phyloP scores from a whole-genome alignment of 2,797 vertebrate species.

The Ptychobarbus kaznakovi region DNA sequence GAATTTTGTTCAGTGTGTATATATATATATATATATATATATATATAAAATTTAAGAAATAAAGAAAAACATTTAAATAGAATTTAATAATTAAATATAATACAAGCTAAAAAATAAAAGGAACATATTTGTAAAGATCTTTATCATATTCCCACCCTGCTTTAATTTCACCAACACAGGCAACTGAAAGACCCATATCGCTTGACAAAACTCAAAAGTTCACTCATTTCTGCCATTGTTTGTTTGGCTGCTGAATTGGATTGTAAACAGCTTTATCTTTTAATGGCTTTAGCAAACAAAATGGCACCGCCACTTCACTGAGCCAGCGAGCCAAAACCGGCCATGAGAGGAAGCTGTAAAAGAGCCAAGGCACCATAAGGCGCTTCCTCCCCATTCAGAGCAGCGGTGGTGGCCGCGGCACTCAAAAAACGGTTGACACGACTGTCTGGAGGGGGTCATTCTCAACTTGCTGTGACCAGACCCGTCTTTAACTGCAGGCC shows the following conservation, averaged over 20 bases:
- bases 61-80: too few species aligned
- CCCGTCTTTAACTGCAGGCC: conserved; percentile 28
- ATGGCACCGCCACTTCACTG: not conserved
- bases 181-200: not conserved
- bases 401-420: not conserved
- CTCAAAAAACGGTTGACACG: conserved; percentile 19
- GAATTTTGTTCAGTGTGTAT: too few species aligned
- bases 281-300: conserved; percentile 20
- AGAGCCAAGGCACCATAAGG: conserved; percentile 6
- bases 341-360: conserved; percentile 10
- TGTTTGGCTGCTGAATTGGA: not conserved
- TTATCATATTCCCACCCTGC: not conserved
- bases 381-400: conserved; percentile 13
- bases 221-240: not conserved
- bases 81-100: not conserved
- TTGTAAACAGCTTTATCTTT: not conserved
- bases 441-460: conserved; percentile 30
- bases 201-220: not conserved
- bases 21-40: too few species aligned
- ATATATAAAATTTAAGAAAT: too few species aligned
- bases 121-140: not conserved
- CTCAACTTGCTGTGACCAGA: conserved; percentile 37
- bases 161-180: not conserved
- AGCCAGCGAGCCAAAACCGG: not conserved
- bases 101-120: not conserved